Base-by-base conservation (phyloP, 1,140 invertebrate genomes). In the Lucilia cuprina region DNA sequence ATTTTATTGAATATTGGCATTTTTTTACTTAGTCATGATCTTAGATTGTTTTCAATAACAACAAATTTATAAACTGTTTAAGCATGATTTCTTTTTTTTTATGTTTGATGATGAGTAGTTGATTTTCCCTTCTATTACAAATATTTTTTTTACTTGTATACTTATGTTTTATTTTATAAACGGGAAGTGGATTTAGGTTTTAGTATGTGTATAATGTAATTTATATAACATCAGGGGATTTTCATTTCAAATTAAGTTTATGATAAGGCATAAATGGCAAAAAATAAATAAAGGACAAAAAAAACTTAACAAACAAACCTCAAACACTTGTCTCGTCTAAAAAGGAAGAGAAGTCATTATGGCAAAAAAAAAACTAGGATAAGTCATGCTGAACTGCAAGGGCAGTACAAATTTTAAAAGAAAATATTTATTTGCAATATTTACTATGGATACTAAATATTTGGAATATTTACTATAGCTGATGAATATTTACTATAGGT, bases 241-340 rank as follows among this genome's bases (percentile, higher is more conserved):
- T 89, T 90, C 87, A 87, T 88, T 87, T 89, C 88, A 89, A 89
- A 89, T 89, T 89, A 89, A 89, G 88, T 89, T 89, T 89, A 87
- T 89, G 88, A 89, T 88, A 86, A 86, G 87, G 88, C 88, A 89
- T 25, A 21, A 83, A 74, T 21, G 3, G 3, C 19, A 21, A 21
- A 50, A 60, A 55, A 21, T 60, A 55, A 30, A 19, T 47, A 10
- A 55, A 25, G 49, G n/a, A n/a, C n/a, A n/a, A n/a, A n/a, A 49
- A 19, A 82, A 82, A 30, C 14, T n/a, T 50, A 82, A 55, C 19
- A n/a, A 65, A n/a, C 50, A 82, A 70, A 34, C 12, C 21, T 13
- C 21, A 49, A 21, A 70, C 65, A 70, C 65, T 70, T 70, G 65
- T 70, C 65, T 70, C 65, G 55, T 21, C 17, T 10, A 10, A 70